Conservation (phyloP, 30 jellyfish, hydroid and myxozoan species). For the Rhopilema esculentum region DNA sequence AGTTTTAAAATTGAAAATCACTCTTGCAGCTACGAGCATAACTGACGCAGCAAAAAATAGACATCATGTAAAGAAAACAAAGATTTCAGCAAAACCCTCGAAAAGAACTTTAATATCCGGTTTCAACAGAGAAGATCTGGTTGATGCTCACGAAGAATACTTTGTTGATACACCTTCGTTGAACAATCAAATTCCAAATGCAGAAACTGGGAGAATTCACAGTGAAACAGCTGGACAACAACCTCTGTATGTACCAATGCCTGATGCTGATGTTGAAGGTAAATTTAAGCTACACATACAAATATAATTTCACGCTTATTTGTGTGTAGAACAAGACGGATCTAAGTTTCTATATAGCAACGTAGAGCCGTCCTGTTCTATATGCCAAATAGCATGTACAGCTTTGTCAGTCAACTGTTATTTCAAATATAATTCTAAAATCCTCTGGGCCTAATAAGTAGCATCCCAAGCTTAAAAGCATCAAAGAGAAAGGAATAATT, state of each 20-base stretch:
- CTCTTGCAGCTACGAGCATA: neutral
- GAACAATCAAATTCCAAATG: slow-evolving; percentile 21
- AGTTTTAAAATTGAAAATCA: too few species aligned
- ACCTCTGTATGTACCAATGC: neutral
- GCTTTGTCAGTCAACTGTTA: too few species aligned
- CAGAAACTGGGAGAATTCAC: slow-evolving; percentile 21
- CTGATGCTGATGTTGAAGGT: slow-evolving; percentile 18
- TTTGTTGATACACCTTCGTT: slow-evolving; percentile 14
- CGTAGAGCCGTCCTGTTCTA: too few species aligned
- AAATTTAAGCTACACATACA: neutral
- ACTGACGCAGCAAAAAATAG: neutral
- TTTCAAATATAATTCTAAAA: too few species aligned
- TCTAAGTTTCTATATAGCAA: too few species aligned
- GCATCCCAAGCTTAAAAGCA: too few species aligned
- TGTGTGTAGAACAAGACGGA: too few species aligned
- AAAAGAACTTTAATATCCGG: slow-evolving; percentile 36
- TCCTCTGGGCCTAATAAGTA: too few species aligned
- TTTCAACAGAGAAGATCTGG: slow-evolving; percentile 57
- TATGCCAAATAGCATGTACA: too few species aligned
- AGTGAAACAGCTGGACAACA: slow-evolving; percentile 52
- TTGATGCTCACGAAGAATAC: slow-evolving; percentile 49
- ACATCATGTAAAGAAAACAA: neutral
- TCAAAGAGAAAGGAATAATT: too few species aligned
- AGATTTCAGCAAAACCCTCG: neutral
- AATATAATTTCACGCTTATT: too few species aligned